phyloP scores from a whole-genome alignment of 2,113 vertebrate genomes.

The Piaya cayana region DNA sequence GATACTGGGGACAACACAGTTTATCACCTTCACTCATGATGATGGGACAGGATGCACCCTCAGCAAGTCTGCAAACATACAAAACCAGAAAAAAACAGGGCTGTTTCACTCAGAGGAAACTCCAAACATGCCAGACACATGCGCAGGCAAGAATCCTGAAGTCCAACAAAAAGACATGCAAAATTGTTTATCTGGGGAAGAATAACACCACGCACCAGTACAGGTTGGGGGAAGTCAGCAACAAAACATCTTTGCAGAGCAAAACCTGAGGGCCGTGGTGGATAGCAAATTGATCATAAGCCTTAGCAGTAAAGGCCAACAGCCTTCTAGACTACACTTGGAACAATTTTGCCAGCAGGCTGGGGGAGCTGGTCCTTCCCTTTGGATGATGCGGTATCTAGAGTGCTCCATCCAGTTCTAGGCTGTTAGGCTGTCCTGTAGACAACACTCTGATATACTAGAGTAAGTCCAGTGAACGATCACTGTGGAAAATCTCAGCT shows the following conservation, averaged over 20 bases:
- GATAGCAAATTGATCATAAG: background rate
- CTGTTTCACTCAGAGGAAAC: background rate
- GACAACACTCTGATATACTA: background rate
- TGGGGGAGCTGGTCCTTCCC: background rate
- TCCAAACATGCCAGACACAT: background rate
- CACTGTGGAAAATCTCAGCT: no score
- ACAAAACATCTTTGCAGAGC: background rate
- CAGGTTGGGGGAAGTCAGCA: background rate
- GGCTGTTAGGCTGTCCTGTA: background rate
- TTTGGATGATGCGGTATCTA: rapidly evolving
- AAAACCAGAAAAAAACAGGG: background rate
- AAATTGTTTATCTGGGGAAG: background rate
- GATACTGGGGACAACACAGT: background rate
- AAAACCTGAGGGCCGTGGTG: background rate
- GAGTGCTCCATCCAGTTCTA: background rate
- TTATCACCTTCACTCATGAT: background rate
- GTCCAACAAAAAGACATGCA: background rate
- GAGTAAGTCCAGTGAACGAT: background rate
- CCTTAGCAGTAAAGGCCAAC: background rate
- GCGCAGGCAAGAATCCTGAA: background rate
- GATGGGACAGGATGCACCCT: background rate
- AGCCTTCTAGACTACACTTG: background rate
- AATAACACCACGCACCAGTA: background rate
- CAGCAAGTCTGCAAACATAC: background rate
- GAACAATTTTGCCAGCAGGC: background rate